These are phyloP conservation scores for Euleptes europaea DNA, from an alignment of 2,113 vertebrate species.

Conservation along the genomic window DNA sequence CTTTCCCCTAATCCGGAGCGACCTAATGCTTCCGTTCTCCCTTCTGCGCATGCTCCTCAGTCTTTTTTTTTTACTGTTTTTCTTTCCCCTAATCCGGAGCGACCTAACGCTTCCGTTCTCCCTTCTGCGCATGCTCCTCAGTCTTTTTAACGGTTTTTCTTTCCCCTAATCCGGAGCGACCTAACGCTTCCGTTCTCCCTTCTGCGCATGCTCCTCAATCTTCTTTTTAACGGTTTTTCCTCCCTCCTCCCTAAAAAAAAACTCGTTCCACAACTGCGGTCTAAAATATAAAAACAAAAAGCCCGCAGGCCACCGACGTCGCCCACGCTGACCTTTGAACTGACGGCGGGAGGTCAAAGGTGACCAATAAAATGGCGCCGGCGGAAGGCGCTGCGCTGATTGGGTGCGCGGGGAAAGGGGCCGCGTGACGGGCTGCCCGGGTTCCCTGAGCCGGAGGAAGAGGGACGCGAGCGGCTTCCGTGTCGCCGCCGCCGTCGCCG, in stretches of 20 bases:
- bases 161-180: no score
- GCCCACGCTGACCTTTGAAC: constrained; percentile 15
- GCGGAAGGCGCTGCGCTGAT: neutral
- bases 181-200: no score
- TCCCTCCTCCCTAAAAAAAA: no score
- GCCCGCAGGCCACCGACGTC: rapidly evolving
- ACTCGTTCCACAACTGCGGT: no score
- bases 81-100: no score
- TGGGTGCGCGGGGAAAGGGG: neutral
- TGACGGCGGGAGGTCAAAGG: constrained; percentile 72
- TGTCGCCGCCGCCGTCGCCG: neutral
- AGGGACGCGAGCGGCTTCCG: neutral
- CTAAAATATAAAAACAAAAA: neutral
- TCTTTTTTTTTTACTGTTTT: no score
- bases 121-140: neutral
- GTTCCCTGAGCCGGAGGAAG: neutral
- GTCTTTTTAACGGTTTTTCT: neutral
- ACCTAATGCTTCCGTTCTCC: no score
- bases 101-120: no score
- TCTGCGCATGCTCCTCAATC: no score
- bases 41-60: no score
- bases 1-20: no score
- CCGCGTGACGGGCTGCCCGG: neutral
- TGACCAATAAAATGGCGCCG: constrained; percentile 73
- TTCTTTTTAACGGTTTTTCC: no score